Percentiles rank a stretch among this genome's conserved stretches.
These are phyloP conservation scores for Semicossyphus pulcher DNA, from an alignment of 2,113 vertebrate species.

Conservation along the genomic window DNA sequence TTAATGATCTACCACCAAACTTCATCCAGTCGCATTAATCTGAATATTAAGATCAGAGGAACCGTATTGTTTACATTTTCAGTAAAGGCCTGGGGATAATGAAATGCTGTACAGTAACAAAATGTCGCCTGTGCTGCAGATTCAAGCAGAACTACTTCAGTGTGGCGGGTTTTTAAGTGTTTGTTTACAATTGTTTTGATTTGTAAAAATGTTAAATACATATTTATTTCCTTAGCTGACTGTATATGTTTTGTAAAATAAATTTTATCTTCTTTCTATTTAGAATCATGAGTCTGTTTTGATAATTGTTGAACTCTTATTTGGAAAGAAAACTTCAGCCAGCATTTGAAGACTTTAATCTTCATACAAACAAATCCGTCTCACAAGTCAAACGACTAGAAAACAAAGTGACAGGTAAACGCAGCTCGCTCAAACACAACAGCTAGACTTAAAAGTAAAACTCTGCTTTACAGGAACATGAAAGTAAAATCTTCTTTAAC, in stretches of 20 bases:
- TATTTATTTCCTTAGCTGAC: conserved; percentile 72
- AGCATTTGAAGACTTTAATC: conserved; percentile 19
- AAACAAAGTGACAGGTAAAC: conserved; percentile 11
- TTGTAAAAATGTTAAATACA: conserved; percentile 60
- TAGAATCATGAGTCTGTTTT: background rate
- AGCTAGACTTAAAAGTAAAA: conserved; percentile 10
- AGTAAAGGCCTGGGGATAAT: background rate
- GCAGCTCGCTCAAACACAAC: background rate
- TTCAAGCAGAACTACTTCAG: background rate
- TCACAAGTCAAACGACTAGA: background rate
- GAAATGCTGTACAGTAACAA: background rate
- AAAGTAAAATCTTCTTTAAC: background rate
- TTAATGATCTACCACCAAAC: background rate
- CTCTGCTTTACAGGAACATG: background rate
- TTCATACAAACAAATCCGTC: background rate
- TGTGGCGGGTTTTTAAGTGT: conserved; percentile 2
- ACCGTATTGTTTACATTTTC: conserved; percentile 14
- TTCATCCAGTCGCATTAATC: background rate
- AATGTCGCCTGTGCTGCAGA: background rate
- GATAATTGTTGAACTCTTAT: background rate
- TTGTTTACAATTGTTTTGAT: conserved; percentile 32
- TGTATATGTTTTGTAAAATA: conserved; percentile 69
- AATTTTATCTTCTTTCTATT: conserved; percentile 37
- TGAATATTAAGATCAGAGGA: background rate
- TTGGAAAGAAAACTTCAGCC: background rate